Evolutionary conservation across 2,113 vertebrate genomes (phyloP), one percentile per base, ranked within the genome.

Genomic region (Scalopus aquaticus): DNA sequence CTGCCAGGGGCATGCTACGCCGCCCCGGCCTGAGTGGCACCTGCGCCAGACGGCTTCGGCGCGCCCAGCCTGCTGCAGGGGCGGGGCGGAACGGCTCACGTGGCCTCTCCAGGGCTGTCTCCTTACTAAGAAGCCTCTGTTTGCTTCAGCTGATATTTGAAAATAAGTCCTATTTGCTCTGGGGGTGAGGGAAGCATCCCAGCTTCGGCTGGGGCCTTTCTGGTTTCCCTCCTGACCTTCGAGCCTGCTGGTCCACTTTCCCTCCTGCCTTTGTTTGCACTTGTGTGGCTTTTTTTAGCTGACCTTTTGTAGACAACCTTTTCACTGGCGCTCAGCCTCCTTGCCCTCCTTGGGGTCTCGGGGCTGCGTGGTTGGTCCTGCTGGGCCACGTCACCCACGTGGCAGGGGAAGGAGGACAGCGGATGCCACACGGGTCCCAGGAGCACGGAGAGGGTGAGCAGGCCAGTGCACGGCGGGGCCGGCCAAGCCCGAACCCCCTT

Each of bases 201-300:
- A 54, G 49, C 39, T 60, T 39, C 32, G 73, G 2, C 32, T 65
- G 85, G 37, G 37, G 76, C 5, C 54, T 32, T 76, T 79, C 30
- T 22, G 7, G 49, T 72, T 42, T 76, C 82, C 67, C 60, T 78
- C 62, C 46, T 82, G 91, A 94, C 85, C 95, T 95, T 92, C 92
- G 94, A 85, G 91, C 91, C 80, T 35, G 12, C 51, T 74, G 78
- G 86, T 88, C 92, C 72, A 62, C 49, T 83, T 88, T 49, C 44
- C 80, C 94, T 93, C 39, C 77, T 65, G 81, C 37, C 77, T 73
- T 65, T 77, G 54, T 87, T 90, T 87, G 19, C 22, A 5, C 19
- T 22, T 19, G 22, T 3, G n/a, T 49, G 72, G 39, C 72, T 89
- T 81, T 56, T 86, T 92, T 77, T 46, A 87, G 87, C 56, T 1